Evolutionary conservation across 2,113 vertebrate genomes (phyloP), one percentile per base, ranked within the genome.

Genomic region (Elaphurus davidianus): DNA sequence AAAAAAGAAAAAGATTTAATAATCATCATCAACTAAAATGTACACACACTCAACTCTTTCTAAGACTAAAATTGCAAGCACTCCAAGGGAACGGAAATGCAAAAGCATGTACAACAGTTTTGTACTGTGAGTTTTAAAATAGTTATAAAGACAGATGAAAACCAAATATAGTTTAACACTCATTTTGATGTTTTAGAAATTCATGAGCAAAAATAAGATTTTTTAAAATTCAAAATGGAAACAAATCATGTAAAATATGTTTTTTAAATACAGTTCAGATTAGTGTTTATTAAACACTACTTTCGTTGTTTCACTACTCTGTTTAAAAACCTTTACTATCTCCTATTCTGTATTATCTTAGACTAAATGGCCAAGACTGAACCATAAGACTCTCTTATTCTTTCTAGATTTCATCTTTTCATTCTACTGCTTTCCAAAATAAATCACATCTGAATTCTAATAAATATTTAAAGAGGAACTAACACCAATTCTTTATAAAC

Each of bases 101-200:
- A 83, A 91, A 95, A 91, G 47, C 28, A 43, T 79, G 33, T 82
- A 92, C 52, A 82, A 71, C 40, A 91, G 89, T 62, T 36, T 87
- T 59, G 23, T 60, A 36, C 90, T 92, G 62, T 83, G 86, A 92
- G 28, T 78, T 93, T 97, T 97, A 95, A 98, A 98, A 97, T 96
- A 97, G 60, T 87, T 97, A 19, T 83, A 89, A 96, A 89, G 96
- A 97, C 86, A 95, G 98, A 97, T 92, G 67, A 97, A 96, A 96
- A 93, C 88, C 81, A 97, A 98, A 96, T 96, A 95, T 95, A 97
- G 71, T 33, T 93, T 81, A 96, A 62, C 71, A 93, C 50, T 81
- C 62, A 78, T 79, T 97, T 97, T 91, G 82, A 96, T 95, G 33
- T 89, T 93, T 97, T 91, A 89, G 60, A 97, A 98, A 95, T 95